Evolutionary conservation across 2,888 invertebrate genomes (phyloP), one percentile per base, ranked within the genome.

Genomic region (Amiota communis): DNA sequence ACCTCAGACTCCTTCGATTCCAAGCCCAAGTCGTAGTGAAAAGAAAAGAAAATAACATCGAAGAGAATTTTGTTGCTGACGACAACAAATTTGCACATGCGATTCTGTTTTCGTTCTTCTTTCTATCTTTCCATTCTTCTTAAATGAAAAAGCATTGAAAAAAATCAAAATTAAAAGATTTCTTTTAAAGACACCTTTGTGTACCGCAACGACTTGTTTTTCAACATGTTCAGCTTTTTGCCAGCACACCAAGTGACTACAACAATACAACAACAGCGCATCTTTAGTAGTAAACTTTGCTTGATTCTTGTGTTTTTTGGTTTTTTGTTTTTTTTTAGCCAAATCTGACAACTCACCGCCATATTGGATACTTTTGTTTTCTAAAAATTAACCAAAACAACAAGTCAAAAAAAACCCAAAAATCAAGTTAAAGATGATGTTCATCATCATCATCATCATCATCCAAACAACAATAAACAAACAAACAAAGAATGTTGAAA

Each of bases 331-430:
- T 69, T 76, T 79, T 79, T 17, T 1, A 63, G 8, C 9, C 53
- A 23, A 53, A 68, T 72, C 78, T 78, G 80, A 79, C 84, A 78
- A 82, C 67, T 77, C 76, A 75, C 36, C 36, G 87, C 87, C 87
- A 87, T 87, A 81, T 87, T 87, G 85, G 81, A 87, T 87, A 86
- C 80, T 84, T 82, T 83, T 86, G 80, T 83, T 80, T 85, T 84
- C 77, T 79, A 80, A 79, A 79, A 82, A n/a, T n/a, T n/a, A n/a
- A n/a, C n/a, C n/a, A n/a, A n/a, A n/a, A n/a, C n/a, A n/a, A n/a
- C n/a, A n/a, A 77, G 71, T 20, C 15, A 15, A 65, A 65, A 65
- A 65, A 17, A 48, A 65, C 17, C 17, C 48, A 17, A 15, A 68
- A 68, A 53, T 53, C 23, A 63, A 13, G 63, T 63, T 63, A 63